Evolutionary conservation across 2,797 vertebrate species (phyloP), one percentile per base, ranked within the genome.

Genomic region (Tokudaia muenninki): DNA sequence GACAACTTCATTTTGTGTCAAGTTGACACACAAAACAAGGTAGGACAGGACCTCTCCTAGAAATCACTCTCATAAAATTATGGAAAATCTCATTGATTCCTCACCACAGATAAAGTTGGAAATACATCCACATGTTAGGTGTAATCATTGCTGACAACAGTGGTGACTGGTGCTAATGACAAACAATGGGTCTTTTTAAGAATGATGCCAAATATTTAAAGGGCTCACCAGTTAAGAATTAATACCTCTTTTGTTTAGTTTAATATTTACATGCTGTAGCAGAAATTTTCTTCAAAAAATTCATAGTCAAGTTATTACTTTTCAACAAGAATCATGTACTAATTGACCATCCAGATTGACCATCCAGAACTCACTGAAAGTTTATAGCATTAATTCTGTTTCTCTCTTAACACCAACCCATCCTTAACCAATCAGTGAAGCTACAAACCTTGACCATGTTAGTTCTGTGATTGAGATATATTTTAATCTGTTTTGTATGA

Each of bases 401-500:
- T 90, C 47, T 90, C 2, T 87, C 47, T 94, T 41, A 44, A 21
- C 4, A 63, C 16, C 41, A 79, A 41, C 16, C 74, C 29, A 95
- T 63, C 59, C 87, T 92, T 87, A 57, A 81, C 21, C 72, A 50
- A 80, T 1, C 19, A 92, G 5, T 92, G 26, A 84, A 67, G 75
- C 80, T 44, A 4, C 84, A 12, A 52, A 80, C 13, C 34, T 63
- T 80, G 29, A 74, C 6, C 61, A 50, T 61, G 17, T 26, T 81
- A 91, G 34, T 17, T 77, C 77, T 65, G n/a, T 72, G 78, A 87
- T 3, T 70, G 65, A 93, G 12, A 90, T 84, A 75, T 61, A 77
- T 1, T 14, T 94, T 67, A 67, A 96, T 95, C 57, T 87, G 37
- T 79, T 87, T 41, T 95, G 21, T 50, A 67, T 74, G 47, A 92